Base-by-base conservation (phyloP, 2,797 vertebrate genomes). In the Arnoldichthys spilopterus region DNA sequence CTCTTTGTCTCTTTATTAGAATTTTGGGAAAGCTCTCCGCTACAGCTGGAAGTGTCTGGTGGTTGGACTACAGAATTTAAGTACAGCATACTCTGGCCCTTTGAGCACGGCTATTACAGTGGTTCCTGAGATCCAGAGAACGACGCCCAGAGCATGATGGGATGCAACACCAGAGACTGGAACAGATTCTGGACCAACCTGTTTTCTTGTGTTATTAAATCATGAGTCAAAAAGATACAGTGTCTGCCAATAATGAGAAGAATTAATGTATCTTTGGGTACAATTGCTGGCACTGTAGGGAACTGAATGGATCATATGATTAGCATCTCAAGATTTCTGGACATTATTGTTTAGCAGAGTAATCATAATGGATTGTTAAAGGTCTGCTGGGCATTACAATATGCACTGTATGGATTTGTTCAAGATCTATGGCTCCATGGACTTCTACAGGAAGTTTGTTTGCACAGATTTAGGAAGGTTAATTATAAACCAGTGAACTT, bases 1-100 rank as follows among this genome's bases (percentile, higher is more conserved):
- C 24, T 49, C 24, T 54, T 16, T n/a, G n/a, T 58, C 22, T 58
- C 20, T 81, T 15, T n/a, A 47, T 34, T 80, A 98, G 97, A 98
- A 98, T 0, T 64, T 96, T 0, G 90, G 96, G 34, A 96, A 96
- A 85, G 95, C 90, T 3, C 80, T 98, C 82, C 86, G 91, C 11
- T 94, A 95, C 88, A 94, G 94, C 75, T 97, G 96, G 87, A 93
- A 82, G 74, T 97, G 96, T 66, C 47, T 99, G 72, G 73, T 97
- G 79, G 82, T 94, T 0, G 96, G 96, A 34, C 78, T 99, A 34
- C 97, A 97, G 85, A 93, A 83, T 71, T 87, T 97, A 73, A 91
- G 94, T 0, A 76, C 90, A 0, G 85, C 86, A 0, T 98, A 96
- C 84, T 86, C 93, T 0, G 85, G 92, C 12, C 95, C 96, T 0